Evolutionary conservation across 2,888 invertebrate genomes (phyloP).

Genomic region (Leistus spinibarbis): DNA sequence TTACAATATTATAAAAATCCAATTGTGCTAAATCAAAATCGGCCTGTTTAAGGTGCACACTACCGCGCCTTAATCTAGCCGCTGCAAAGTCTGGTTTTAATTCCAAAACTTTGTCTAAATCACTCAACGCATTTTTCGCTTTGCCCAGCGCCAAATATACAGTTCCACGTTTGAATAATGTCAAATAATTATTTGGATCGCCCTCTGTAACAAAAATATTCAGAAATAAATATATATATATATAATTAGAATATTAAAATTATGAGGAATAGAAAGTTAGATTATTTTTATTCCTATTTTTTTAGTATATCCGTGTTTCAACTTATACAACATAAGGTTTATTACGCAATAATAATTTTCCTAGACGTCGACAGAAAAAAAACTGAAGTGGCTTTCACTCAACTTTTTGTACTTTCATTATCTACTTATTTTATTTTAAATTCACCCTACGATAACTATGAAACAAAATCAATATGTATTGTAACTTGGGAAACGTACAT

Average conservation of each 20-base stretch:
- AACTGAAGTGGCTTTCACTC: too few species aligned
- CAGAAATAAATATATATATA: background rate
- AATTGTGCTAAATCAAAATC: constrained; percentile 79
- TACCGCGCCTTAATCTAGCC: constrained; percentile 78
- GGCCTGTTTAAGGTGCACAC: constrained; percentile 88
- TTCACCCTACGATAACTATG: too few species aligned
- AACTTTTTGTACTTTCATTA: too few species aligned
- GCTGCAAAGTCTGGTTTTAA: constrained; percentile 94
- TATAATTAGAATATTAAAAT: background rate
- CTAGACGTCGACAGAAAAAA: too few species aligned
- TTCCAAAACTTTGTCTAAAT: constrained; percentile 90
- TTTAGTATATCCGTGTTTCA: too few species aligned
- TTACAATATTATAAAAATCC: constrained; percentile 86
- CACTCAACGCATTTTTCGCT: constrained; percentile 91
- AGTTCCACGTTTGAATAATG: constrained; percentile 94
- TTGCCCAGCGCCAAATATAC: constrained; percentile 95
- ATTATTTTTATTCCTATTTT: background rate
- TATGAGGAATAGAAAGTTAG: background rate
- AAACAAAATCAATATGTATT: too few species aligned
- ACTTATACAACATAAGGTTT: too few species aligned
- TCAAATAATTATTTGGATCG: constrained; percentile 94
- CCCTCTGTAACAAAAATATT: constrained; percentile 72
- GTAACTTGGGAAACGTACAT: too few species aligned
- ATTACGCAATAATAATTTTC: too few species aligned
- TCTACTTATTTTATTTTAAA: too few species aligned